phyloP scores from a whole-genome alignment of 2,797 vertebrate genomes.

The Cyprinella venusta region DNA sequence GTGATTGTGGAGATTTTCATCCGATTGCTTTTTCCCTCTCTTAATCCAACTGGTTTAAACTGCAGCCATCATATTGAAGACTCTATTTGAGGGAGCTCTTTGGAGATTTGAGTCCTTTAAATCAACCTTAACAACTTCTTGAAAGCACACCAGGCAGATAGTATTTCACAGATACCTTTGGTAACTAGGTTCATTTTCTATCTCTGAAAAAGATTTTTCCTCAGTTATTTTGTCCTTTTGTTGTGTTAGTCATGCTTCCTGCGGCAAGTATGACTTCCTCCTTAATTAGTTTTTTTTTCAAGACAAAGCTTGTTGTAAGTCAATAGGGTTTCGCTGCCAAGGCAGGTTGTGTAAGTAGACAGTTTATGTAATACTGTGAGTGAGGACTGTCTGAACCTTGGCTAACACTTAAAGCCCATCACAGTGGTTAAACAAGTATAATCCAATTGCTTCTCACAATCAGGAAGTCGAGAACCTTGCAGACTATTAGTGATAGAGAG shows the following conservation, averaged over 20 bases:
- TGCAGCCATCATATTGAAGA: slow-evolving; percentile 25
- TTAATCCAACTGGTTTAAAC: slow-evolving; percentile 40
- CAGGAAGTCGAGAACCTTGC: slow-evolving; percentile 9
- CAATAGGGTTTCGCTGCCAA: neutral
- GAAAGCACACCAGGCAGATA: slow-evolving; percentile 16
- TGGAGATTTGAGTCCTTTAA: neutral
- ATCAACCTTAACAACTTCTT: neutral
- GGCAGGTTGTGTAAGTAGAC: slow-evolving; percentile 23
- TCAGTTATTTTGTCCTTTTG: slow-evolving; percentile 19
- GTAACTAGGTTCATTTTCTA: neutral
- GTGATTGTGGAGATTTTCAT: slow-evolving; percentile 40
- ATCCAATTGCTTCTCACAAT: slow-evolving; percentile 38
- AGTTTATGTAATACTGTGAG: slow-evolving; percentile 50
- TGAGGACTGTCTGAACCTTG: slow-evolving; percentile 38
- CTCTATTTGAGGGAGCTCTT: slow-evolving; percentile 22
- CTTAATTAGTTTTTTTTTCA: neutral
- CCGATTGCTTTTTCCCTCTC: slow-evolving; percentile 46
- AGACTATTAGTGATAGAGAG: neutral
- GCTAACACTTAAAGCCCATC: slow-evolving; percentile 50
- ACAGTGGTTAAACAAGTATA: slow-evolving; percentile 43
- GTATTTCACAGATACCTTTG: neutral
- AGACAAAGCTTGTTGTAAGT: slow-evolving; percentile 38
- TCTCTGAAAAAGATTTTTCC: neutral
- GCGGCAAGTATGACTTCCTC: slow-evolving; percentile 17
- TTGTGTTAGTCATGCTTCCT: slow-evolving; percentile 4